Evolutionary conservation across 2,888 invertebrate genomes (phyloP), one percentile per base, ranked within the genome.

Genomic region (Acanthosoma haemorrhoidale): DNA sequence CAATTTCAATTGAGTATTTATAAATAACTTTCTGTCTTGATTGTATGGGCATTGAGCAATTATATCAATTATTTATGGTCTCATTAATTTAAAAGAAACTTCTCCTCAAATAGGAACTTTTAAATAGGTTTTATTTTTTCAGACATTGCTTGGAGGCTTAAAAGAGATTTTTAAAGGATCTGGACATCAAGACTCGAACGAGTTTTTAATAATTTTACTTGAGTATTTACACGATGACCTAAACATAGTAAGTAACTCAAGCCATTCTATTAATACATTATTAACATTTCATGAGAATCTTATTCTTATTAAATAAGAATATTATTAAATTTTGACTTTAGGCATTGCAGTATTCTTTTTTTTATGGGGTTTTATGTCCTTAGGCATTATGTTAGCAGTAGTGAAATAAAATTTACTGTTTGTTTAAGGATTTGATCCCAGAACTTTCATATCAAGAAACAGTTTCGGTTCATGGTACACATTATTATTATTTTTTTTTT

Each of bases 121-220:
- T 59, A 21, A 71, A 73, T 70, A 36, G 25, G 70, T 61, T 72
- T 63, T 67, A 73, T 71, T 74, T 32, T 76, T 77, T 0, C 76
- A 89, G 91, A 84, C 83, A 76, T 87, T 88, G 66, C 86, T 93
- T 61, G 90, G 91, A 15, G 87, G 88, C 74, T 88, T 90, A 79
- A 88, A 90, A 78, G 84, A 88, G 71, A 86, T 88, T 74, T 90
- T 90, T 79, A 85, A 86, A 68, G 87, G 84, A 79, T 85, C 85
- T 76, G 90, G 92, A 74, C 95, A 95, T 77, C 94, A 94, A 79
- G 94, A 94, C 79, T 91, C 93, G 0, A 94, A 94, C 80, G 94
- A 95, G 81, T 94, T 94, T 79, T 85, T 95, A 70, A 90, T 90
- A 67, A 91, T 92, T 77, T 84, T 95, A 34, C 86, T 95, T 82